These are phyloP conservation scores for Balearica regulorum DNA, from an alignment of 2,797 vertebrate species.

Conservation along the genomic window DNA sequence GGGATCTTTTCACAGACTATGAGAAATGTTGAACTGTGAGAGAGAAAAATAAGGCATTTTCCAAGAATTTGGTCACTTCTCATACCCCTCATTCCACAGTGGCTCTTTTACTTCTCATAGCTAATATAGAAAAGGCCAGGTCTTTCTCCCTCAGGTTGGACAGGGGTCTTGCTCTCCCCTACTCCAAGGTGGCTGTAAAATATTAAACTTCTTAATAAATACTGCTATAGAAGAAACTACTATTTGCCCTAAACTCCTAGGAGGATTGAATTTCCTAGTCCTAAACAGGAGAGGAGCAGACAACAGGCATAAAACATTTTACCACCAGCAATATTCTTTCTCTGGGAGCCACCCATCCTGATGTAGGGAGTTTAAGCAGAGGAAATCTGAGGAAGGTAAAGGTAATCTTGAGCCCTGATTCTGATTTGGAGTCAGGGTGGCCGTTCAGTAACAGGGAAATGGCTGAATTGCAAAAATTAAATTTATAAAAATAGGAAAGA, in stretches of 20 bases:
- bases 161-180: rapidly evolving
- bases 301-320: background rate
- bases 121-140: background rate
- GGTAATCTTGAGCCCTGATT: slow-evolving; percentile 35
- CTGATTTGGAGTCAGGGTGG: slow-evolving; percentile 37
- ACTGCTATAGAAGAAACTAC: background rate
- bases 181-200: background rate
- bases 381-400: slow-evolving; percentile 56
- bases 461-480: slow-evolving; percentile 45
- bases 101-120: background rate
- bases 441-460: slow-evolving; percentile 13
- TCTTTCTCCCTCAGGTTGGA: background rate
- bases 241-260: background rate
- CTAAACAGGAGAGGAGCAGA: background rate
- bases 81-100: background rate
- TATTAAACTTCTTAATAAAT: background rate
- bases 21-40: background rate
- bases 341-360: background rate
- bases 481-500: slow-evolving; percentile 41
- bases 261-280: background rate
- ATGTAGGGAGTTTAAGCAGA: background rate
- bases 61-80: background rate
- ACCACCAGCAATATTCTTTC: background rate
- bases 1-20: background rate
- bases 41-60: background rate